Percentiles rank a stretch among this genome's conserved stretches.
phyloP scores from a whole-genome alignment of 2,113 vertebrate genomes.

The Triplophysa dalaica region DNA sequence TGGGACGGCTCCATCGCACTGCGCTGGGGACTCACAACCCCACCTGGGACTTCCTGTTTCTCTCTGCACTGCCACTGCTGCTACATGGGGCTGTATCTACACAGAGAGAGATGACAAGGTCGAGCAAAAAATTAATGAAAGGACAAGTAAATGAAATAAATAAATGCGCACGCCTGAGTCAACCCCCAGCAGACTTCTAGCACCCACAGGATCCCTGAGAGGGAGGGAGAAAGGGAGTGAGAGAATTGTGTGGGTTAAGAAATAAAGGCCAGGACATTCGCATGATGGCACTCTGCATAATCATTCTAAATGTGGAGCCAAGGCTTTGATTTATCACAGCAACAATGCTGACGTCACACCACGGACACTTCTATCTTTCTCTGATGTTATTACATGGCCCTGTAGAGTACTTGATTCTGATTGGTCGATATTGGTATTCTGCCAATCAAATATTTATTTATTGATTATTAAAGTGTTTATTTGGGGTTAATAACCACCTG shows the following conservation, averaged over 20 bases:
- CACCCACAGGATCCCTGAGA: constrained; percentile 28
- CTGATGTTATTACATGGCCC: neutral
- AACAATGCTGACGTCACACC: constrained; percentile 45
- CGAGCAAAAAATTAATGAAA: constrained; percentile 34
- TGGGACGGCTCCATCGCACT: constrained; percentile 50
- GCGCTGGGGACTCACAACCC: constrained; percentile 46
- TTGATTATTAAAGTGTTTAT: no score
- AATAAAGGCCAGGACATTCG: constrained; percentile 48
- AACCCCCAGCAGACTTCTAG: constrained; percentile 25
- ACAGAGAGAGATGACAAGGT: constrained; percentile 49
- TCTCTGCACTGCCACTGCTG: constrained; percentile 30
- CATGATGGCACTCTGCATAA: constrained; percentile 57
- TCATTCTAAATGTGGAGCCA: constrained; percentile 49
- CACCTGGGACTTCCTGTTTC: constrained; percentile 27
- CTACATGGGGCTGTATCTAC: constrained; percentile 40
- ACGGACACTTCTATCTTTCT: constrained; percentile 7
- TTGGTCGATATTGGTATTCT: neutral
- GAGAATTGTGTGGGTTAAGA: constrained; percentile 48
- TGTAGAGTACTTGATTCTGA: neutral
- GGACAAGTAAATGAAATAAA: constrained; percentile 60
- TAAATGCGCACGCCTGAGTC: constrained; percentile 60
- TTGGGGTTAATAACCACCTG: no score
- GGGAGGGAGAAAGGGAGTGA: constrained; percentile 42
- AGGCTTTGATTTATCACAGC: constrained; percentile 61
- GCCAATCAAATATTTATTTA: no score